Base-by-base conservation (phyloP, 1,140 invertebrate genomes). In the Eueides isabella region DNA sequence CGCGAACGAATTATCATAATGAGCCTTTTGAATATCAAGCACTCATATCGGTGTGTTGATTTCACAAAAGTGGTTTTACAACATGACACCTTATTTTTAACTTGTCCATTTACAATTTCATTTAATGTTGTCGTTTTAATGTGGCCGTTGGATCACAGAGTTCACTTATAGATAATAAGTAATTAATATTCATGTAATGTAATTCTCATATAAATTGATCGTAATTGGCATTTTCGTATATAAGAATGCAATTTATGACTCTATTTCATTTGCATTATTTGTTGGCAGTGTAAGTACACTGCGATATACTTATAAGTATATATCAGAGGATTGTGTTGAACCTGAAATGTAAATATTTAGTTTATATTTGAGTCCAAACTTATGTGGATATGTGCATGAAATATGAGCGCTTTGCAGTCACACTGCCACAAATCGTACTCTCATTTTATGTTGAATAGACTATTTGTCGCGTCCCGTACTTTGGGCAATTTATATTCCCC, bases 1-100 rank as follows among this genome's bases (percentile, higher is more conserved):
- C 87, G 88, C 83, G 83, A 85, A 86, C 84, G 84, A 85, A 92
- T 92, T 90, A 92, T 89, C 88, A 92, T 92, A 92, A 90, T 90
- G 80, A 84, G 81, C 79, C 75, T 84, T 84, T 80, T 81, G 81
- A 83, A 81, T 80, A 77, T 78, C 76, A 75, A 76, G 73, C 79
- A 70, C 75, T 80, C 75, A 28, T 71, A 65, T 71, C 62, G 71
- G 64, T 72, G 64, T 72, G 70, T 72, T 72, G 70, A 72, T 72
- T 72, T 72, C 70, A 66, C 70, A 23, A 72, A 72, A 76, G 71
- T 78, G 76, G 70, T 75, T 75, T 78, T 74, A 71, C 76, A 72
- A 78, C 70, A 70, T 72, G 76, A 78, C 76, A 78, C 76, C 72
- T 78, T 71, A 72, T 74, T 71, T 78, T 55, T 70, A 70, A 67